Conservation (phyloP, 2,113 vertebrate species). For the Takifugu bimaculatus region DNA sequence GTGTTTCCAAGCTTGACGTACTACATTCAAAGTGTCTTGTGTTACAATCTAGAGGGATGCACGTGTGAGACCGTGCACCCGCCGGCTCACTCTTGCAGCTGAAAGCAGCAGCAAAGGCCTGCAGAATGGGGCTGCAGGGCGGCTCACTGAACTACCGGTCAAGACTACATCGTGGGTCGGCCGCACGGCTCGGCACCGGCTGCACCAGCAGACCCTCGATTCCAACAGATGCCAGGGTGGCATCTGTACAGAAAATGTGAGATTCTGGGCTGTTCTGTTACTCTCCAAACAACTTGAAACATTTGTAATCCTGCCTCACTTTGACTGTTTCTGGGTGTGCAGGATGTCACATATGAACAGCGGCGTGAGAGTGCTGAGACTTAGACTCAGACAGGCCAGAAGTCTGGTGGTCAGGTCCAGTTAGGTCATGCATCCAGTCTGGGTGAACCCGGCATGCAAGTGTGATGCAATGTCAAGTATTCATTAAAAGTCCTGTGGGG, state of each 20-base stretch:
- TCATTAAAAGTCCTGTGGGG: constrained; percentile 19
- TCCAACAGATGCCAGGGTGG: constrained; percentile 39
- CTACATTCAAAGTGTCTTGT: constrained; percentile 97
- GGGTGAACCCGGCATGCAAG: constrained; percentile 30
- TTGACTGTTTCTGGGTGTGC: constrained; percentile 18
- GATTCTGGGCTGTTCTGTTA: constrained; percentile 41
- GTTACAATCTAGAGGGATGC: constrained; percentile 84
- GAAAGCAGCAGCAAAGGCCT: constrained; percentile 45
- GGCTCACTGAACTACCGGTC: constrained; percentile 27
- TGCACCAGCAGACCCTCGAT: constrained; percentile 1
- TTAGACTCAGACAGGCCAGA: constrained; percentile 49
- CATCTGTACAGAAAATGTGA: constrained; percentile 38
- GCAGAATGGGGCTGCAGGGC: constrained; percentile 24
- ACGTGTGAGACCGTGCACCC: constrained; percentile 73
- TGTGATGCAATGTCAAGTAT: constrained; percentile 20
- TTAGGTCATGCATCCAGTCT: constrained; percentile 24
- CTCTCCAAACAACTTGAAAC: constrained; percentile 54
- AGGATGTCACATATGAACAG: constrained; percentile 41
- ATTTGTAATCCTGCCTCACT: constrained; percentile 45
- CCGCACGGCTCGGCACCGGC: constrained; percentile 33
- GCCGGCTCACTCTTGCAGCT: constrained; percentile 1
- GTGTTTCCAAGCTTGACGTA: constrained; percentile 65
- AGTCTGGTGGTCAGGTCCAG: constrained; percentile 27
- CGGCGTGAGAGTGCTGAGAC: constrained; percentile 53
- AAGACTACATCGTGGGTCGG: constrained; percentile 18